A percentile compares a stretch with the other conserved stretches of the same genome.
Evolutionary conservation across 2,797 vertebrate species (phyloP).

Genomic region (Corythornis leucogaster): DNA sequence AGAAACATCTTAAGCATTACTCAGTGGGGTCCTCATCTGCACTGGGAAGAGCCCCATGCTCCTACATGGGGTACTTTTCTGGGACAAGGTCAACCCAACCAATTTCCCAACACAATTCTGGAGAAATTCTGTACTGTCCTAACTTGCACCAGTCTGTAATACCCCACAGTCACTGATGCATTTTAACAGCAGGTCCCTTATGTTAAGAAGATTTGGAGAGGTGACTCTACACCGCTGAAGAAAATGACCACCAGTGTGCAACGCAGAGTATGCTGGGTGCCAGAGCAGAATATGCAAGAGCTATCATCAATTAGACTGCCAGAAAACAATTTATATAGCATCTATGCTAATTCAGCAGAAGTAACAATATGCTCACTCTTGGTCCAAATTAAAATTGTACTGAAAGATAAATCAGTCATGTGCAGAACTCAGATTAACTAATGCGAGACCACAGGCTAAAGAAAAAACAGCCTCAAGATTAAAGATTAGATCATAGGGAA

Average conservation of each 20-base stretch:
- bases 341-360: background rate
- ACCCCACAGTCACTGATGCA: background rate
- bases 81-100: background rate
- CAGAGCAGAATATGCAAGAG: background rate
- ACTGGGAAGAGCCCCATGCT: background rate
- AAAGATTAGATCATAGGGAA: background rate
- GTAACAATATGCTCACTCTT: background rate
- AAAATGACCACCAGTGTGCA: background rate
- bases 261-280: background rate
- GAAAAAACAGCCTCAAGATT: background rate
- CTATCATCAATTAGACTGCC: background rate
- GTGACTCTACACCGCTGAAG: background rate
- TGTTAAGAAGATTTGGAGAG: background rate
- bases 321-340: background rate
- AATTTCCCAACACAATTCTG: background rate
- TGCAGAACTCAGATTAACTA: constrained; percentile 10
- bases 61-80: background rate
- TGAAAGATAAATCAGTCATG: background rate
- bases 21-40: background rate
- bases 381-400: background rate
- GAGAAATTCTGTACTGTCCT: background rate
- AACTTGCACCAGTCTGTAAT: background rate
- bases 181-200: background rate
- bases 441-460: background rate
- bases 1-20: background rate